Conservation (phyloP, 1,140 invertebrate species). For the Thaumatotibia leucotreta region DNA sequence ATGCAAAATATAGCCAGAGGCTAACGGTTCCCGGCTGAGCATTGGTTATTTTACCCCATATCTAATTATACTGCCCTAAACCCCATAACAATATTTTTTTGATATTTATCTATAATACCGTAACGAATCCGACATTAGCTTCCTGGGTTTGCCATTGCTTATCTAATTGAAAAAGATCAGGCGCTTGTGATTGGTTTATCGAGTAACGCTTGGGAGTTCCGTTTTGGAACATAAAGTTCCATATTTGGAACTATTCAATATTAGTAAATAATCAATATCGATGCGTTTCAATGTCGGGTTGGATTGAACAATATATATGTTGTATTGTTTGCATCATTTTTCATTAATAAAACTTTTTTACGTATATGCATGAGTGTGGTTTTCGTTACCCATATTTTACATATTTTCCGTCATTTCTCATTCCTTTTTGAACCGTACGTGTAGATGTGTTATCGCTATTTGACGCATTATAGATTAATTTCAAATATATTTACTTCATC, state of each 20-base stretch:
- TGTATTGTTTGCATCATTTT: slow-evolving; percentile 28
- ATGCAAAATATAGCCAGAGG: too few species aligned
- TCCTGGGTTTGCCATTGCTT: slow-evolving; percentile 66
- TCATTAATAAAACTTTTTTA: slow-evolving; percentile 29
- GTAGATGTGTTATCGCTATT: not conserved
- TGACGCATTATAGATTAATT: not conserved
- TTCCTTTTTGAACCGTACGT: not conserved
- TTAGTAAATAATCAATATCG: slow-evolving; percentile 20
- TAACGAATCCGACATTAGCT: slow-evolving; percentile 69
- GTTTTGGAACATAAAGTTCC: too few species aligned
- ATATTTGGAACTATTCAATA: slow-evolving; percentile 25
- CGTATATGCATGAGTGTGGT: slow-evolving; percentile 75
- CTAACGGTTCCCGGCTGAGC: too few species aligned
- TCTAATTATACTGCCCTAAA: not conserved
- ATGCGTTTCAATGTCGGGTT: slow-evolving; percentile 68
- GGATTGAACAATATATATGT: slow-evolving; percentile 43
- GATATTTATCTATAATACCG: slow-evolving; percentile 29
- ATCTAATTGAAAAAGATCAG: slow-evolving; percentile 30
- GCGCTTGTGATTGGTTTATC: slow-evolving; percentile 76
- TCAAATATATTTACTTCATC: too few species aligned
- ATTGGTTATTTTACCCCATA: too few species aligned
- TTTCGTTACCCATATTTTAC: slow-evolving; percentile 40
- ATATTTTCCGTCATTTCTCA: not conserved
- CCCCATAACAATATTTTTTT: slow-evolving; percentile 18
- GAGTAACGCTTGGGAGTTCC: slow-evolving; percentile 58